These are phyloP conservation scores for Rhaphigaster nebulosa DNA, from an alignment of 2,888 invertebrate genomes.

Conservation along the genomic window DNA sequence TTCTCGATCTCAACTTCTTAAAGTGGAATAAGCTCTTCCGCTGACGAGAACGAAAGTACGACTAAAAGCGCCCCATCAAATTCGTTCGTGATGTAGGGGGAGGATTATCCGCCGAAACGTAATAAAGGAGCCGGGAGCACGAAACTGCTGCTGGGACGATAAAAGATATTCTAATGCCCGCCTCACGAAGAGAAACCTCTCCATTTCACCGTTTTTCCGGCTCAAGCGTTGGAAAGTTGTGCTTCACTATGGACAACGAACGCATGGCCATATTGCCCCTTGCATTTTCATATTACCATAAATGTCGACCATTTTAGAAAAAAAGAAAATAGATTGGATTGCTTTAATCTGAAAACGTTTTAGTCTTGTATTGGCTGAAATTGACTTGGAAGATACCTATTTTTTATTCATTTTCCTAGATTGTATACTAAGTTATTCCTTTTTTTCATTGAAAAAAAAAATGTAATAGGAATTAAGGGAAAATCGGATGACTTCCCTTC, in stretches of 20 bases:
- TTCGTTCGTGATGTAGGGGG: not conserved
- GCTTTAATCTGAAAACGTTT: not conserved
- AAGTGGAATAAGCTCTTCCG: not conserved
- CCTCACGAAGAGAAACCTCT: conserved; percentile 36
- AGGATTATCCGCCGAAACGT: conserved; percentile 1
- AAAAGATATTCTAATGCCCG: conserved; percentile 30
- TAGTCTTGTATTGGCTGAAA: not conserved
- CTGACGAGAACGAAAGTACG: not conserved
- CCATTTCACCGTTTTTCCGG: conserved; percentile 21
- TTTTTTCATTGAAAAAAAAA: no score
- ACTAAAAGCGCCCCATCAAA: not conserved
- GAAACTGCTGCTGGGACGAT: not conserved
- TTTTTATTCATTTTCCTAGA: not conserved
- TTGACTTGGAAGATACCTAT: not conserved
- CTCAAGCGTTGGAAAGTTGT: conserved; percentile 1
- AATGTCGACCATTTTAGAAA: not conserved
- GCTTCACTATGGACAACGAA: not conserved
- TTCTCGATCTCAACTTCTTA: not conserved
- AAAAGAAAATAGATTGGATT: not conserved
- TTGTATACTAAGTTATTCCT: no score
- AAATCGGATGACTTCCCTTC: no score
- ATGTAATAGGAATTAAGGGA: no score
- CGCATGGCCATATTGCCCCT: not conserved
- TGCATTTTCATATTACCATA: not conserved
- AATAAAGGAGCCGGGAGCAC: not conserved